Evolutionary conservation across 2,888 invertebrate species (phyloP).

Genomic region (Therioaphis trifolii): DNA sequence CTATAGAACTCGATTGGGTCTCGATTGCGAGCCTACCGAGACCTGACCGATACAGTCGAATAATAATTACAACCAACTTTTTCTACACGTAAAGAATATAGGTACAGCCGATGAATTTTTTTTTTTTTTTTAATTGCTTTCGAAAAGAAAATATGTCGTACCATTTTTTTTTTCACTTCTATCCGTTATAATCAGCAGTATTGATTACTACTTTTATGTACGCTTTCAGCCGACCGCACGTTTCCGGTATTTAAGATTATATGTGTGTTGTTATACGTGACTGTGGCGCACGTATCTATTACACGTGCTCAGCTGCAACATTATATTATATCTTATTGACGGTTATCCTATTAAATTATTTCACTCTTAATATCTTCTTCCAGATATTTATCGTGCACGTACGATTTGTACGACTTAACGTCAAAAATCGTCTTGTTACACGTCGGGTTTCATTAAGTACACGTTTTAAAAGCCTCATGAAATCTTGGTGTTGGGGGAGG

Average conservation of each 20-base stretch:
- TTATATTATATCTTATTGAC: conserved; percentile 11
- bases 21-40: conserved; percentile 8
- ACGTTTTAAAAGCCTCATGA: conserved; percentile 39
- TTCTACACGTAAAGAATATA: too few relatives aligned
- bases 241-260: conserved; percentile 31
- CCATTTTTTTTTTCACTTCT: neutral
- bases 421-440: conserved; percentile 18
- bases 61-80: neutral
- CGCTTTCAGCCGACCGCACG: neutral
- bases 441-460: conserved; percentile 33
- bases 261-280: neutral
- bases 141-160: neutral
- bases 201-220: conserved; percentile 35
- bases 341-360: conserved; percentile 32
- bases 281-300: neutral
- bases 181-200: conserved; percentile 16
- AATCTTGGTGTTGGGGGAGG: conserved; percentile 42
- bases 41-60: neutral
- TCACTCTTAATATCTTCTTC: conserved; percentile 39
- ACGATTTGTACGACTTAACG: conserved; percentile 40
- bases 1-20: neutral
- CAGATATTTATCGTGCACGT: conserved; percentile 47
- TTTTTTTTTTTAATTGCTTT: conserved; percentile 10
- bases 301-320: neutral
- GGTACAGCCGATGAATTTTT: neutral